phyloP scores from a whole-genome alignment of 2,797 vertebrate genomes.

The Tragelaphus oryx region DNA sequence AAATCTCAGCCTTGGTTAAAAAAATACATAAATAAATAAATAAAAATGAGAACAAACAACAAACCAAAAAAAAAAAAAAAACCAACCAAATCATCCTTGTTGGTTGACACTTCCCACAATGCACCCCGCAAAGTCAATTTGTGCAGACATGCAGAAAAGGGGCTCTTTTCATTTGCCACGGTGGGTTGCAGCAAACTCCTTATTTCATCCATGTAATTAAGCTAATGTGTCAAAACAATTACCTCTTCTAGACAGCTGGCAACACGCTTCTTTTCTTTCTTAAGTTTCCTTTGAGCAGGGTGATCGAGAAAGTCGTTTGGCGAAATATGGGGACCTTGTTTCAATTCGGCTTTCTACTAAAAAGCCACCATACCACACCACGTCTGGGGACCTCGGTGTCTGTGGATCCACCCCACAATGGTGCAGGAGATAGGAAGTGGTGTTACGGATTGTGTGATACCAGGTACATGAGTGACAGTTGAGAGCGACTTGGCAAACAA shows the following conservation, averaged over 20 bases:
- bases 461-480: conserved; percentile 6
- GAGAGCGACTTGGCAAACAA: conserved; percentile 60
- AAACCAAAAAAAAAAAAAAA: background rate
- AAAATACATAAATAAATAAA: conserved; percentile 33
- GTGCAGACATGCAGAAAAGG: background rate
- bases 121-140: conserved; percentile 10
- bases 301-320: conserved; percentile 42
- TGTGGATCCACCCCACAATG: background rate
- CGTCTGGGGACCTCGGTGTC: background rate
- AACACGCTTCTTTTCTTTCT: background rate
- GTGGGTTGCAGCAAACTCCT: background rate
- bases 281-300: conserved; percentile 32
- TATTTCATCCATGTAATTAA: conserved; percentile 61
- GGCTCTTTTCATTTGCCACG: background rate
- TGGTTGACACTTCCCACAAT: conserved; percentile 41
- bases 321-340: background rate
- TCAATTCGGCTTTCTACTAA: conserved; percentile 4
- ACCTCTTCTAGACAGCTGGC: conserved; percentile 34
- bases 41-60: conserved; percentile 38
- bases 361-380: background rate
- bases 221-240: conserved; percentile 61
- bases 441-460: background rate
- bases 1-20: conserved; percentile 2
- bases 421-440: background rate
- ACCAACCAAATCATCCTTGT: background rate